Evolutionary conservation across 2,113 vertebrate species (phyloP).

Genomic region (Sialia sialis): DNA sequence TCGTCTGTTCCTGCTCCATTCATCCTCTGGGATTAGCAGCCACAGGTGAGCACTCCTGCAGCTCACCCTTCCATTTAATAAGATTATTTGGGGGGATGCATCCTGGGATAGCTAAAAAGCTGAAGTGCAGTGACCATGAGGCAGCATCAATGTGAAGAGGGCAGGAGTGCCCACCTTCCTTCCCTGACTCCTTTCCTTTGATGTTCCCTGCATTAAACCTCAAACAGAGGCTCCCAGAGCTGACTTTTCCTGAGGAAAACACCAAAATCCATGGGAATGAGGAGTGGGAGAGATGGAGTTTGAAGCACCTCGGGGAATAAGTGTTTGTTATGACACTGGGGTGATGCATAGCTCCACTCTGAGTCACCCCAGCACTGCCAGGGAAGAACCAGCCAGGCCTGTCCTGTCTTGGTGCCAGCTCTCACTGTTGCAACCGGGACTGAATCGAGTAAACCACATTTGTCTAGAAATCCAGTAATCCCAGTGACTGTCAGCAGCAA

Average conservation of each 20-base stretch:
- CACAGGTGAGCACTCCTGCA: neutral
- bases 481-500: neutral
- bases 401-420: neutral
- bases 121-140: fast-evolving
- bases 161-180: neutral
- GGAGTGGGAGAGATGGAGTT: neutral
- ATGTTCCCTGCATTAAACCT: neutral
- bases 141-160: neutral
- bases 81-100: neutral
- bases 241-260: neutral
- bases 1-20: neutral
- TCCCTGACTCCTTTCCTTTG: neutral
- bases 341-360: neutral
- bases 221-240: neutral
- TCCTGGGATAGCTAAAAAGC: neutral
- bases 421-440: neutral
- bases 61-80: neutral
- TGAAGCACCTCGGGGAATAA: neutral
- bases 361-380: constrained; percentile 17
- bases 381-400: neutral
- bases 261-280: neutral
- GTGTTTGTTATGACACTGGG: neutral
- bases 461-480: neutral
- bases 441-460: neutral
- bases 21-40: neutral